These are phyloP conservation scores for Naja naja DNA, from an alignment of 2,113 vertebrate species.

Conservation along the genomic window DNA sequence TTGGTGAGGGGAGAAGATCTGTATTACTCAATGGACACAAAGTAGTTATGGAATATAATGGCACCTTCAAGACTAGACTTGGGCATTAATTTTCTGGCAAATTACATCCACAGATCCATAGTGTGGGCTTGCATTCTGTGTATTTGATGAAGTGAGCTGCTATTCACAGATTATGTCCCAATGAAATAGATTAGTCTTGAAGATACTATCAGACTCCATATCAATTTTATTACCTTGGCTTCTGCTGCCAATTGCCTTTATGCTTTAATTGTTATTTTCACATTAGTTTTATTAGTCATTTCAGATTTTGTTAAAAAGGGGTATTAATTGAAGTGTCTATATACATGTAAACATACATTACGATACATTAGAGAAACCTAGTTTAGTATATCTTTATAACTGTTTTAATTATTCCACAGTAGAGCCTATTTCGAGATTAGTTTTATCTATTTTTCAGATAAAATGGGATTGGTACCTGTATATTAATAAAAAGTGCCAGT, in stretches of 20 bases:
- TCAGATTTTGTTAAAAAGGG: background rate
- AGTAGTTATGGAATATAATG: background rate
- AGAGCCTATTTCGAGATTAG: background rate
- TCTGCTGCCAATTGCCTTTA: background rate
- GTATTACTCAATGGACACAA: background rate
- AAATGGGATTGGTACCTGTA: background rate
- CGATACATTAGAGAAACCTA: background rate
- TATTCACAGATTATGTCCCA: background rate
- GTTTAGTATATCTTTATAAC: background rate
- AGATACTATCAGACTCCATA: background rate
- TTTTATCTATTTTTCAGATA: slow-evolving; percentile 3
- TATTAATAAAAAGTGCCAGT: background rate
- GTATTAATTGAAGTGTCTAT: background rate
- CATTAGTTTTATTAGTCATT: background rate
- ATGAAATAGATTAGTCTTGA: background rate
- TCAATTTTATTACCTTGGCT: background rate
- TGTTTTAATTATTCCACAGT: background rate
- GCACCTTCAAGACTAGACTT: background rate
- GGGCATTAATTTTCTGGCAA: background rate
- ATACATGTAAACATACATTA: background rate
- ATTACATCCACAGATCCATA: background rate
- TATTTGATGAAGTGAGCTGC: background rate
- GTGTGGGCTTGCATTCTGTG: background rate
- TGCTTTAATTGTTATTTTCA: background rate
- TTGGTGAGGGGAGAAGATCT: background rate